Base-by-base conservation (phyloP, 2,888 invertebrate genomes). In the Timema podura region DNA sequence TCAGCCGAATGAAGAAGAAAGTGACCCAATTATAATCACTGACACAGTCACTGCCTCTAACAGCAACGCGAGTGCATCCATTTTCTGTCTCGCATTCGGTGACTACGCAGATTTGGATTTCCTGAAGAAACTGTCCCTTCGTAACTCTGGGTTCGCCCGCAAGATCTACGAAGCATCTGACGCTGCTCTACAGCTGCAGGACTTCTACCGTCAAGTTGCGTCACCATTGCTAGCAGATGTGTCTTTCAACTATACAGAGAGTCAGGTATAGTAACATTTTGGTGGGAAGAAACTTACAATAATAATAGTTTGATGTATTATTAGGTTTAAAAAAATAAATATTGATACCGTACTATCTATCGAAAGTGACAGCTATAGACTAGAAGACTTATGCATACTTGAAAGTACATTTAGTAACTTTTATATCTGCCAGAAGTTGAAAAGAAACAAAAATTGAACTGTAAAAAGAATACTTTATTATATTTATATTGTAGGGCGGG, bases 141-240 rank as follows among this genome's bases (percentile, higher is more conserved):
- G 86, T 72, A 90, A 90, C 80, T 83, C 83, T 48, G 91, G 90
- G 6, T 88, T 89, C 79, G 86, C 88, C 76, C 82, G 89, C 3
- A 87, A 88, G 78, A 90, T 92, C 74, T 90, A 90, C 80, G 89
- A 89, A 78, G 88, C 86, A n/a, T 84, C 88, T 0, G 90, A 90
- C 78, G 88, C 90, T 2, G 84, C 86, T 73, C 79, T 88, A 59
- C 91, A 91, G 79, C 81, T 91, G 64, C 82, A 85, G 65, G 85
- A 87, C 78, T 90, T 89, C 81, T 90, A 89, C 82, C 83, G 83
- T 5, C 66, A 89, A 80, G 87, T 92, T 70, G 86, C 90, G 0
- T 88, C 88, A 7, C 91, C 91, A 0, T 81, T 90, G 10, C 81
- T 91, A 65, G 82, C 87, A 1, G 84, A 90, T 76, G 86, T 91